Evolutionary conservation across 2,888 invertebrate genomes (phyloP), one percentile per base, ranked within the genome.

Genomic region (Schrankia costaestrigalis): DNA sequence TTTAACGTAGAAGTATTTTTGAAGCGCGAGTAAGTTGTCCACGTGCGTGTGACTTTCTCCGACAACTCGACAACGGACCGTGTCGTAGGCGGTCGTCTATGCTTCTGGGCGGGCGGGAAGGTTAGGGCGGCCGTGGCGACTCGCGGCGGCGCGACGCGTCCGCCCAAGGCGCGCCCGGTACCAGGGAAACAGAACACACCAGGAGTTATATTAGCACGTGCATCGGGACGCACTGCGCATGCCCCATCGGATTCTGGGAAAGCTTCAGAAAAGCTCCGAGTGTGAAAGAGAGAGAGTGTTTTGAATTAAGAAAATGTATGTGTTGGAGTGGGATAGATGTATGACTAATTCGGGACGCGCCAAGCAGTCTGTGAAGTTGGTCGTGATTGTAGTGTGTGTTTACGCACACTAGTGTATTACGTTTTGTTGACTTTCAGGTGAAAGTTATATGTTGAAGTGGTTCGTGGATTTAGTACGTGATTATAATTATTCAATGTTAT

Each of bases 141-240:
- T 63, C 24, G 37, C 81, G 61, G 89, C 78, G 59, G 85, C 89
- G 81, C 89, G 75, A 64, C 73, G 71, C 72, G 69, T 79, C 78
- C 86, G 89, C 72, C 89, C 89, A 69, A 82, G 82, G 69, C 90
- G 90, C 71, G 89, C 89, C 72, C 86, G 78, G 54, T 86, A 87
- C 73, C 86, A 89, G 74, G 90, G 39, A 40, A 58, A 0, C 85
- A 89, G 59, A 68, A 63, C 5, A 21, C 38, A 44, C 35, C 14
- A 74, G 70, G 69, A 85, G 80, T 39, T 64, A 31, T 17, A 28
- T 15, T 30, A 54, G 48, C 84, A 82, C 82, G 83, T 82, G 86
- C 79, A 72, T 65, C 76, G 73, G 55, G 72, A 69, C 71, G 70
- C 71, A 67, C 61, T 55, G 81, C 86, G 73, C 87, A 87, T 78